Evolutionary conservation across 2,797 vertebrate species (phyloP), one percentile per base, ranked within the genome.

Genomic region (Fistularia tabacaria): DNA sequence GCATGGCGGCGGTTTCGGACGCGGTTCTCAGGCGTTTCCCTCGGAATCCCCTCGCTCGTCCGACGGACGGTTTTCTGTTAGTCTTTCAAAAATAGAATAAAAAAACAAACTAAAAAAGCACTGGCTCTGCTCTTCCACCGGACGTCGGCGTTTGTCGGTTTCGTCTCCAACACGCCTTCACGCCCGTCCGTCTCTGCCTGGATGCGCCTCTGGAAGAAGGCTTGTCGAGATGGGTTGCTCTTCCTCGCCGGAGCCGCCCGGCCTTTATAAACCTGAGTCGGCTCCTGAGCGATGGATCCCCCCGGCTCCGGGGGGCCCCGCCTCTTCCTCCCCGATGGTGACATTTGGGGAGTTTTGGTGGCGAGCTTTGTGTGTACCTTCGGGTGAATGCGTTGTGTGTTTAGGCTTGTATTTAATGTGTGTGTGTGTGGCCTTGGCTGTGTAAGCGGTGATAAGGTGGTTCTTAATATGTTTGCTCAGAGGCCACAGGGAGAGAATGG

Each of bases 391-490:
- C 36, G 64, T 41, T 73, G 74, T 69, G 65, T 67, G 43, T 76
- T 74, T 71, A 75, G 65, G 69, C 54, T 70, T 67, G 68, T 67
- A 48, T 75, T 79, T 76, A 73, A 67, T 68, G 59, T 71, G 51
- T 74, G 64, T 73, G 69, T 77, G 69, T 80, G 72, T 14, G 70
- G 49, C 53, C 54, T 59, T 64, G 64, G 74, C 85, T 90, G 88
- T 88, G 80, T 85, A 89, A 90, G 89, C 87, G 85, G 81, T 87
- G 90, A 92, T 92, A 90, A 88, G 88, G 78, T 77, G 61, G 63
- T 80, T 89, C 86, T 91, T 91, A 92, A 92, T 91, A 88, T 91
- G 87, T 92, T 92, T 92, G 86, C 87, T 73, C 56, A 88, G 85
- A 86, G 81, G 84, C 85, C 83, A 82, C 78, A 82, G 69, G 66